phyloP scores from a whole-genome alignment of 2,113 vertebrate genomes.

The Crotophaga sulcirostris region DNA sequence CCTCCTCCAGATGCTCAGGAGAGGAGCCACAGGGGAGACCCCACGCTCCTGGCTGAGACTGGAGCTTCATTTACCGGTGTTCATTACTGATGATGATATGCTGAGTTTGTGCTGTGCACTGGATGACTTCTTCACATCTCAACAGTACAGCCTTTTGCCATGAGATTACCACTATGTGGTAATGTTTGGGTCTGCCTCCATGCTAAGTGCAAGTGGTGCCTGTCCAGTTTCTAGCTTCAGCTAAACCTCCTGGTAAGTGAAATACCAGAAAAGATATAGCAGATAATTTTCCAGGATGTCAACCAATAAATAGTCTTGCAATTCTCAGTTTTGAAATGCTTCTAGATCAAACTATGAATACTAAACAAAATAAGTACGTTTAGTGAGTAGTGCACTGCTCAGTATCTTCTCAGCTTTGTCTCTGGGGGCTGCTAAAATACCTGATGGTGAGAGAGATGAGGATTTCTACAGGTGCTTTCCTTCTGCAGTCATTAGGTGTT shows the following conservation, averaged over 20 bases:
- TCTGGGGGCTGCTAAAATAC: not conserved
- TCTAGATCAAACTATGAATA: not conserved
- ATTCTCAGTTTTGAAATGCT: not conserved
- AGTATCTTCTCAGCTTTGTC: not conserved
- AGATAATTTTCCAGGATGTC: not conserved
- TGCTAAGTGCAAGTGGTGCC: not conserved
- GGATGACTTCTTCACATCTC: not conserved
- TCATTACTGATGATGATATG: not conserved
- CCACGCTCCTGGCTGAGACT: not conserved
- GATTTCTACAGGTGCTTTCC: not conserved
- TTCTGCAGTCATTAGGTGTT: not conserved
- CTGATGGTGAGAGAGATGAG: not conserved
- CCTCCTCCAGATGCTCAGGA: not conserved
- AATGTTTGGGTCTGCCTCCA: not conserved
- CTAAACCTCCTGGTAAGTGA: not conserved
- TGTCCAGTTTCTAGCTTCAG: not conserved
- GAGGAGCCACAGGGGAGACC: not conserved
- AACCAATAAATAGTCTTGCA: not conserved
- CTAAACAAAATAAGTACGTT: not conserved
- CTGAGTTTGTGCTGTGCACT: not conserved
- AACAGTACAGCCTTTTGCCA: not conserved
- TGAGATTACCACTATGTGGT: not conserved
- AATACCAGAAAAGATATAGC: not conserved
- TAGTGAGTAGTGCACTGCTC: not conserved
- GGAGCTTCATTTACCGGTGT: not conserved